A percentile compares a stretch with the other conserved stretches of the same genome.
Evolutionary conservation across 2,113 vertebrate species (phyloP).

Genomic region (Oceanodroma tethys): DNA sequence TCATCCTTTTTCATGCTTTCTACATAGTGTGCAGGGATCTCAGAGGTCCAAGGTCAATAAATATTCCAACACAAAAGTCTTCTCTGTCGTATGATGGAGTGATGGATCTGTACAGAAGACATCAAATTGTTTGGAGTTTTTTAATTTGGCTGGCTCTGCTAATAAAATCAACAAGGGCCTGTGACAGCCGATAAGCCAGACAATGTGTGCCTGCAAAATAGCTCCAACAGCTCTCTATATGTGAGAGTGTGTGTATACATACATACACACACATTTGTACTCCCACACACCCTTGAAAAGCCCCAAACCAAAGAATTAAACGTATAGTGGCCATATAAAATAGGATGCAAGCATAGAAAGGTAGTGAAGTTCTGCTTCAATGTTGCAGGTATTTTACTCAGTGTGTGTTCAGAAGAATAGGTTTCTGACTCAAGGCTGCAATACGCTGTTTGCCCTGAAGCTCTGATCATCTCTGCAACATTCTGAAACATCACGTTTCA

Average conservation of each 20-base stretch:
- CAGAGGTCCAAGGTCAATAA: slow-evolving; percentile 13
- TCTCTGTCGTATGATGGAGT: not conserved
- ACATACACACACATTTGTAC: not conserved
- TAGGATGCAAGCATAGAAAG: not conserved
- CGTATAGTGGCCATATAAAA: not conserved
- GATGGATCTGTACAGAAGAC: not conserved
- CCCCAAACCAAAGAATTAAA: not conserved
- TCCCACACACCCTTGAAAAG: not conserved
- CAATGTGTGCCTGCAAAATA: not conserved
- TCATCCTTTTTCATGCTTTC: slow-evolving; percentile 29
- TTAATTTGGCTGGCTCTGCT: not conserved
- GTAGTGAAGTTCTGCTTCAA: not conserved
- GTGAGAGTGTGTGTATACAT: not conserved
- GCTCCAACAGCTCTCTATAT: not conserved
- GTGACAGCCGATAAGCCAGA: not conserved
- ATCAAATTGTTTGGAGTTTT: not conserved
- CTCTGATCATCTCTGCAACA: not conserved
- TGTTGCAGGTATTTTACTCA: not conserved
- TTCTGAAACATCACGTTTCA: not conserved
- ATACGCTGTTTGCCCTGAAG: not conserved
- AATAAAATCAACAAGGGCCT: not conserved
- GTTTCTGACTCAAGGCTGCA: not conserved
- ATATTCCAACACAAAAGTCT: slow-evolving; percentile 5
- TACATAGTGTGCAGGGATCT: not conserved
- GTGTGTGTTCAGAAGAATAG: not conserved